phyloP scores from a whole-genome alignment of 2,113 vertebrate genomes.

The Tinamus guttatus region DNA sequence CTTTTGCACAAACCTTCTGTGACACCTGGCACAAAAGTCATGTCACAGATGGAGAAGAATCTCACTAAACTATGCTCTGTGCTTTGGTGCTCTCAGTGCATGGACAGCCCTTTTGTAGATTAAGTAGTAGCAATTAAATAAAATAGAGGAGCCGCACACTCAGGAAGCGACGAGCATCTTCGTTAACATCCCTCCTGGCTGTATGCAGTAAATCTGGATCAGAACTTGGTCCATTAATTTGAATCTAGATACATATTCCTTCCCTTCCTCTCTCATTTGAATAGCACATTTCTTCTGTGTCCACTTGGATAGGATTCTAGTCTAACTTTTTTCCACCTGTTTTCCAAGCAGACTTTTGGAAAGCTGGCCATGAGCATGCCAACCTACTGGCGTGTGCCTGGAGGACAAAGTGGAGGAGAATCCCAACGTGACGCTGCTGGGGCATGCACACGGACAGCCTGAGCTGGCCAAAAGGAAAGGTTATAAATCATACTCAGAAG shows the following conservation, averaged over 20 bases:
- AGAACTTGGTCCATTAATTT: background rate
- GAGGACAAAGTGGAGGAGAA: slow-evolving; percentile 69
- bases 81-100: background rate
- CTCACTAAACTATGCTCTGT: background rate
- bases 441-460: slow-evolving; percentile 53
- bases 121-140: background rate
- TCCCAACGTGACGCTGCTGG: slow-evolving; percentile 65
- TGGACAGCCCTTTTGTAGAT: background rate
- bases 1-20: background rate
- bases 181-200: background rate
- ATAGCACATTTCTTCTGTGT: background rate
- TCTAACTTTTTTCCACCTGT: background rate
- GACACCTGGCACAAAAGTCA: slow-evolving; percentile 30
- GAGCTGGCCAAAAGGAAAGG: slow-evolving; percentile 67
- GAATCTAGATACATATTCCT: background rate
- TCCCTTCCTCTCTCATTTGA: background rate
- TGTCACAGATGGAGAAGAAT: background rate
- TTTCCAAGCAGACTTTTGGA: background rate
- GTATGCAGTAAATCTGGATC: background rate
- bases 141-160: background rate
- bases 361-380: background rate
- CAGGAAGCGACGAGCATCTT: background rate
- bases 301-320: background rate
- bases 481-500: slow-evolving; percentile 81
- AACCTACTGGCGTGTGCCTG: background rate